A percentile compares a stretch with the other conserved stretches of the same genome.
phyloP scores from a whole-genome alignment of 2,113 vertebrate genomes.

The Lates calcarifer region DNA sequence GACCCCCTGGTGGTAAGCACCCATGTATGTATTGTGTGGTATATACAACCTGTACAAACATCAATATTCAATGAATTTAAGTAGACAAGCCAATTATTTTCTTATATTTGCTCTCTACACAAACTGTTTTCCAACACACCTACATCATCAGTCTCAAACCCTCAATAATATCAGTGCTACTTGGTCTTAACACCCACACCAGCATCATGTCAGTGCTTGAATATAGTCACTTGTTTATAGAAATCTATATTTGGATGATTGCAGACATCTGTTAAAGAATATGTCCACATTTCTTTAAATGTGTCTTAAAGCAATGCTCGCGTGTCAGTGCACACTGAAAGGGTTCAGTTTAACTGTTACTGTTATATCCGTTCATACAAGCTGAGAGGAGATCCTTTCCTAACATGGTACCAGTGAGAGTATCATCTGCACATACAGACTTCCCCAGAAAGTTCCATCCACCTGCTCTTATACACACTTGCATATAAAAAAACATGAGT shows the following conservation, averaged over 20 bases:
- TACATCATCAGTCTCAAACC: background rate
- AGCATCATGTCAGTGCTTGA: background rate
- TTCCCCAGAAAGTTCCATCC: too few relatives aligned
- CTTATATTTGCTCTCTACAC: too few relatives aligned
- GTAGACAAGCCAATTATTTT: background rate
- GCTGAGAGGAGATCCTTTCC: background rate
- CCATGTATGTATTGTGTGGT: background rate
- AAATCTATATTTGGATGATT: background rate
- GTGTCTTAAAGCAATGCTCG: too few relatives aligned
- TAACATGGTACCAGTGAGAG: too few relatives aligned
- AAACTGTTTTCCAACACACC: background rate
- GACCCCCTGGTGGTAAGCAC: background rate
- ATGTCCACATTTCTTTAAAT: background rate
- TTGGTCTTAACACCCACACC: background rate
- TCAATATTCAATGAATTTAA: background rate
- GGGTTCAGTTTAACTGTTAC: too few relatives aligned
- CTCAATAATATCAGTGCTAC: background rate
- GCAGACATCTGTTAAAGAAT: background rate
- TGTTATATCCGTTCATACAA: background rate
- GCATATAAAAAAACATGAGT: too few relatives aligned
- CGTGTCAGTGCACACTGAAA: too few relatives aligned
- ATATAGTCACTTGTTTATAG: background rate
- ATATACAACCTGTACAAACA: background rate
- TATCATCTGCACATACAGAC: too few relatives aligned
- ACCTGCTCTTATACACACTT: too few relatives aligned